phyloP scores from a whole-genome alignment of 2,113 vertebrate species.

The Eupsittula cactorum region DNA sequence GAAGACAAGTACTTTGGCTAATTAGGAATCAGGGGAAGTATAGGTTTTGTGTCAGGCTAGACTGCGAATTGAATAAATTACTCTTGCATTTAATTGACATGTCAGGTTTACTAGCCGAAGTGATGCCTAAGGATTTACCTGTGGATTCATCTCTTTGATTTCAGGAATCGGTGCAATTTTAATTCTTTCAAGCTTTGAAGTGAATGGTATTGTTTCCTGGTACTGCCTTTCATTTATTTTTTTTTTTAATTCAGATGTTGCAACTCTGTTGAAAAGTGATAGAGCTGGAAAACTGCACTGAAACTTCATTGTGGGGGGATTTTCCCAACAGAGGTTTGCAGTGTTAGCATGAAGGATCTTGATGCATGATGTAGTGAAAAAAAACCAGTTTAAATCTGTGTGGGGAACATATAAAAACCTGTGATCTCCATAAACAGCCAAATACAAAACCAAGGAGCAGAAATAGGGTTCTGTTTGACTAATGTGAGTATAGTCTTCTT shows the following conservation, averaged over 20 bases:
- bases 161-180: not conserved
- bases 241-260: not conserved
- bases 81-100: constrained; percentile 20
- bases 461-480: not conserved
- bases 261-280: not conserved
- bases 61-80: constrained; percentile 44
- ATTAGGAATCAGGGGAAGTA: constrained; percentile 50
- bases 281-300: not conserved
- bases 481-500: not conserved
- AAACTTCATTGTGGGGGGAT: not conserved
- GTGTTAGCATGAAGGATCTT: not conserved
- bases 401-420: not conserved
- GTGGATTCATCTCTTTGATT: constrained; percentile 15
- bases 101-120: not conserved
- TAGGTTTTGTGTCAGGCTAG: constrained; percentile 37
- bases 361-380: not conserved
- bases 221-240: not conserved
- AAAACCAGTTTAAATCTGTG: not conserved
- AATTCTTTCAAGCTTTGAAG: constrained; percentile 1
- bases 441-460: not conserved
- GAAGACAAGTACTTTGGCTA: constrained; percentile 50
- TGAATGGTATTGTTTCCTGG: not conserved
- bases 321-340: not conserved
- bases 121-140: constrained; percentile 22
- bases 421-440: not conserved